A percentile compares a stretch with the other conserved stretches of the same genome.
Evolutionary conservation across 2,888 invertebrate genomes (phyloP).

Genomic region (Hirudinaria manillensis): DNA sequence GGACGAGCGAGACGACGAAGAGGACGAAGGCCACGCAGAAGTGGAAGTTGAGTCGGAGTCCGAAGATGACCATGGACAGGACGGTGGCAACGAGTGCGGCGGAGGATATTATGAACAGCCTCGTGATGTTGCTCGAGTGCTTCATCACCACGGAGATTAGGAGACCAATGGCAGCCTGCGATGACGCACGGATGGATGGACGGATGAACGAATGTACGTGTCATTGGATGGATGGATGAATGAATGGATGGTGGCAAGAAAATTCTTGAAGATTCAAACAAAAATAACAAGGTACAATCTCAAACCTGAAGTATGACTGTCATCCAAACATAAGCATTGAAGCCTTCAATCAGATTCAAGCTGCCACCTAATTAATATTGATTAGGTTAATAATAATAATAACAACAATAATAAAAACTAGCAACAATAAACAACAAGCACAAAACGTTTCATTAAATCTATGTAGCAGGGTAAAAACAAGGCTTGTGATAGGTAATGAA

Average conservation of each 20-base stretch:
- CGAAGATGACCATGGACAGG: slow-evolving; percentile 47
- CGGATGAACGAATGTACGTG: neutral
- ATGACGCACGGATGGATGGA: neutral
- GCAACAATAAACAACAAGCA: neutral
- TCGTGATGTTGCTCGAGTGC: slow-evolving; percentile 51
- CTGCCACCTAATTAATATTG: slow-evolving; percentile 22
- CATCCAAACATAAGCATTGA: slow-evolving; percentile 45
- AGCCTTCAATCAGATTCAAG: slow-evolving; percentile 45
- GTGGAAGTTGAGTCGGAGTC: slow-evolving; percentile 46
- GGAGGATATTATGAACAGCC: slow-evolving; percentile 51
- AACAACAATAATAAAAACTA: neutral
- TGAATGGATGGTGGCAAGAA: neutral
- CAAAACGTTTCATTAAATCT: no score
- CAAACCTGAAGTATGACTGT: slow-evolving; percentile 46
- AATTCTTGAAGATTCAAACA: neutral
- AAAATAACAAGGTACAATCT: neutral
- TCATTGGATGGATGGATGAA: neutral
- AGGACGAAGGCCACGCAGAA: slow-evolving; percentile 45
- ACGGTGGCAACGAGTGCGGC: slow-evolving; percentile 51
- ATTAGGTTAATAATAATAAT: neutral
- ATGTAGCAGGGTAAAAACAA: no score
- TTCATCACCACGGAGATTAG: slow-evolving; percentile 54
- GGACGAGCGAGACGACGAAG: slow-evolving; percentile 44
- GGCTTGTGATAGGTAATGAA: no score
- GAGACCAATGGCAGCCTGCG: slow-evolving; percentile 49